These are phyloP conservation scores for Cairina moschata DNA, from an alignment of 2,113 vertebrate species.

Conservation along the genomic window DNA sequence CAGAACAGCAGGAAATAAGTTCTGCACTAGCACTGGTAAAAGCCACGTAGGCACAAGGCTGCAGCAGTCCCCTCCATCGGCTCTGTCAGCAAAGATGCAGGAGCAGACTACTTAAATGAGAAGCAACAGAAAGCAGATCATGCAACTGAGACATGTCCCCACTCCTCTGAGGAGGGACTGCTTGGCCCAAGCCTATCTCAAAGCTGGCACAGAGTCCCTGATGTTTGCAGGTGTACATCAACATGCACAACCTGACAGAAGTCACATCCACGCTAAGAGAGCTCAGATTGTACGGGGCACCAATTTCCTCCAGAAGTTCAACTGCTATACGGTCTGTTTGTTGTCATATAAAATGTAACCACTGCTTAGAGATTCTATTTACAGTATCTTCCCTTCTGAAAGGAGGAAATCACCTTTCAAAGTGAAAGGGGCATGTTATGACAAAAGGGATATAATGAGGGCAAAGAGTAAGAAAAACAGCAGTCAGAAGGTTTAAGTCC, in stretches of 20 bases:
- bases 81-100: rapidly evolving
- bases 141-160: too few species aligned
- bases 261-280: background rate
- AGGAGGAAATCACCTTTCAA: background rate
- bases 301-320: background rate
- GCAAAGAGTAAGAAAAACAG: background rate
- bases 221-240: too few species aligned
- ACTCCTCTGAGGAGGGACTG: background rate
- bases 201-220: background rate
- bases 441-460: background rate
- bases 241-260: too few species aligned
- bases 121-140: background rate
- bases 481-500: background rate
- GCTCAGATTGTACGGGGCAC: background rate
- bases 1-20: background rate
- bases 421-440: background rate
- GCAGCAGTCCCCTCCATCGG: background rate
- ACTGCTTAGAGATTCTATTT: background rate
- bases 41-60: background rate
- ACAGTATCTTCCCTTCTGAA: background rate
- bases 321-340: background rate
- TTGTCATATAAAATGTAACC: background rate
- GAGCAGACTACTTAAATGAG: background rate
- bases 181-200: too few species aligned
- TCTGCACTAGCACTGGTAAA: background rate